phyloP scores from a whole-genome alignment of 2,113 vertebrate species.

The Otocyon megalotis region DNA sequence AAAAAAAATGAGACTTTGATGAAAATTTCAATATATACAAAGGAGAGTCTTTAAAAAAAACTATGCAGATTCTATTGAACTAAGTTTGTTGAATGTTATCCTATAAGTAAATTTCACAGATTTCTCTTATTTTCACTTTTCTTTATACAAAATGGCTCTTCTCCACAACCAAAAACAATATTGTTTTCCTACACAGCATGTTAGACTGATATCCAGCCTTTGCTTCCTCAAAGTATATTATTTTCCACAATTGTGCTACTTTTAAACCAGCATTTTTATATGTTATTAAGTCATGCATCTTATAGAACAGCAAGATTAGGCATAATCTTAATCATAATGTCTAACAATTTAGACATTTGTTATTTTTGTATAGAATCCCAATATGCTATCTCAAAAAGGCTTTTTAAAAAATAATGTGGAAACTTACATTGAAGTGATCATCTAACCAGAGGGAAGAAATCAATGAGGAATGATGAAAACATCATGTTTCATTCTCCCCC shows the following conservation, averaged over 20 bases:
- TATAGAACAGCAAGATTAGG: conserved; percentile 49
- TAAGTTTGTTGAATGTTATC: not conserved
- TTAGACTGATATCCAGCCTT: not conserved
- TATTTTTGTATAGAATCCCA: conserved; percentile 1
- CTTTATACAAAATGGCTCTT: not conserved
- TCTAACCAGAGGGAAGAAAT: conserved; percentile 55
- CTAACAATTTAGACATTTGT: not conserved
- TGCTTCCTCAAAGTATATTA: not conserved
- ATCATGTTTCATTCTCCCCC: conserved; percentile 34
- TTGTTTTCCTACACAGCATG: not conserved
- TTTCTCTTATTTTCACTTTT: conserved; percentile 25
- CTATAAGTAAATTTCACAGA: not conserved
- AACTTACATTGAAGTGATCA: conserved; percentile 19
- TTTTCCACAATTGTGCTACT: not conserved
- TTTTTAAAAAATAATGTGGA: not conserved
- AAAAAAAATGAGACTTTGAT: not conserved
- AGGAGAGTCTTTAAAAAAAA: accelerated
- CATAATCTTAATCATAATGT: not conserved
- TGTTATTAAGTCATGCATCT: conserved; percentile 43
- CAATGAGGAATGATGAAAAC: conserved; percentile 57
- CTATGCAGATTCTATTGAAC: not conserved
- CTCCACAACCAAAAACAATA: conserved; percentile 24
- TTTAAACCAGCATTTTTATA: not conserved
- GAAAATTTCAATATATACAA: not conserved
- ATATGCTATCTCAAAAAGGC: not conserved